These are phyloP conservation scores for Chesias legatella DNA, from an alignment of 2,888 invertebrate species.

Conservation along the genomic window DNA sequence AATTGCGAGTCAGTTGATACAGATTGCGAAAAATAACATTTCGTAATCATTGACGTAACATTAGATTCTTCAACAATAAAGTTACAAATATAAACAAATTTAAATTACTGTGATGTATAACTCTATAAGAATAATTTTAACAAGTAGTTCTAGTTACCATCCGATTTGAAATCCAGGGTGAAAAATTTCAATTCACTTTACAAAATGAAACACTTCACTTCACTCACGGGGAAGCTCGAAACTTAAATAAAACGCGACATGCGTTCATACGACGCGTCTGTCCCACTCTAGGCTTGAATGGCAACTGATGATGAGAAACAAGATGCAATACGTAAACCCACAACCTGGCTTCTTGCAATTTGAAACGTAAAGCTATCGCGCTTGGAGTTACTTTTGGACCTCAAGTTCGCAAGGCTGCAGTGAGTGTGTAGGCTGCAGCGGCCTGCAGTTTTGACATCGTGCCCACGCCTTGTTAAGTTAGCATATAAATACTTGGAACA, in stretches of 20 bases:
- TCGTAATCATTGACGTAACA: no score
- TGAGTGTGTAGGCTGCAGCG: constrained; percentile 23
- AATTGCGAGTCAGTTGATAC: no score
- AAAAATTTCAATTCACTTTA: constrained; percentile 30
- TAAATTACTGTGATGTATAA: no score
- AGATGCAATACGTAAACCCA: constrained; percentile 46
- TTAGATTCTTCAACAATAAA: no score
- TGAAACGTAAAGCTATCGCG: constrained; percentile 35
- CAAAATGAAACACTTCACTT: constrained; percentile 34
- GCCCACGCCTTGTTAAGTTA: constrained; percentile 34
- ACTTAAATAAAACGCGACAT: constrained; percentile 33
- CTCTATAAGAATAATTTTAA: no score
- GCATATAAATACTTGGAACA: constrained; percentile 1
- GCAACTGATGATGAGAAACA: constrained; percentile 54
- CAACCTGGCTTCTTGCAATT: constrained; percentile 35
- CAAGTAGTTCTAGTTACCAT: constrained; percentile 57
- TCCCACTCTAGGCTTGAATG: constrained; percentile 34
- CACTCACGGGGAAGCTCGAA: constrained; percentile 42
- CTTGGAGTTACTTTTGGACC: constrained; percentile 20
- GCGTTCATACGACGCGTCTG: constrained; percentile 38
- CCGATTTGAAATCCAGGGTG: constrained; percentile 66
- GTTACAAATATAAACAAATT: no score
- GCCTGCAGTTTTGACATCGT: constrained; percentile 24
- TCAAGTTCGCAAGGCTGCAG: constrained; percentile 9
- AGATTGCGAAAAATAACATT: no score